These are phyloP conservation scores for Paramacrobiotus metropolitanus DNA, from an alignment of 1,140 invertebrate species.

Conservation along the genomic window DNA sequence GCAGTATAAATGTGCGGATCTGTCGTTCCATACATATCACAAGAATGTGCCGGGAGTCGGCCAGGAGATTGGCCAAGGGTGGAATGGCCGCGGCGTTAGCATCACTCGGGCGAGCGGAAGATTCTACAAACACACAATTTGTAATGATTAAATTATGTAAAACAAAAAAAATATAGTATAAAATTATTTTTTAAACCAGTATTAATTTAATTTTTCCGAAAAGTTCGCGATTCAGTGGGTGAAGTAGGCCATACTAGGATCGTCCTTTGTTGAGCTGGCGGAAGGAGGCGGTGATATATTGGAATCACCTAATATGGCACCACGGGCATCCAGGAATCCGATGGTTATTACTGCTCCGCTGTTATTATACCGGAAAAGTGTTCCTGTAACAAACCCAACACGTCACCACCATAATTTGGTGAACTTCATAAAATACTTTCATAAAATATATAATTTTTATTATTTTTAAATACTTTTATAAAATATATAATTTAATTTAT, in stretches of 20 bases:
- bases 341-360: constrained; percentile 62
- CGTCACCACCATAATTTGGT: background rate
- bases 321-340: constrained; percentile 81
- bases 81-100: background rate
- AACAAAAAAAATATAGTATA: too few species aligned
- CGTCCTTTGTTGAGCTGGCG: background rate
- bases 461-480: too few species aligned
- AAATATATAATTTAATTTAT: too few species aligned
- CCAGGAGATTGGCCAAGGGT: background rate
- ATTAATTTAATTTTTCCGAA: too few species aligned
- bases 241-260: too few species aligned
- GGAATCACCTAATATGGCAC: constrained; percentile 30
- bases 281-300: background rate
- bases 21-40: constrained; percentile 3
- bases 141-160: too few species aligned
- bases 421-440: constrained; percentile 8
- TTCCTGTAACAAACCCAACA: constrained; percentile 33
- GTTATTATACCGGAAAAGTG: constrained; percentile 66
- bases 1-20: background rate
- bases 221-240: background rate
- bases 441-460: too few species aligned
- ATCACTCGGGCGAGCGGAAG: background rate
- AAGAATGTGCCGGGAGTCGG: background rate
- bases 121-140: background rate
- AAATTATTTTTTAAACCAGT: too few species aligned